Evolutionary conservation across 2,113 vertebrate species (phyloP).

Genomic region (Sceloporus undulatus): DNA sequence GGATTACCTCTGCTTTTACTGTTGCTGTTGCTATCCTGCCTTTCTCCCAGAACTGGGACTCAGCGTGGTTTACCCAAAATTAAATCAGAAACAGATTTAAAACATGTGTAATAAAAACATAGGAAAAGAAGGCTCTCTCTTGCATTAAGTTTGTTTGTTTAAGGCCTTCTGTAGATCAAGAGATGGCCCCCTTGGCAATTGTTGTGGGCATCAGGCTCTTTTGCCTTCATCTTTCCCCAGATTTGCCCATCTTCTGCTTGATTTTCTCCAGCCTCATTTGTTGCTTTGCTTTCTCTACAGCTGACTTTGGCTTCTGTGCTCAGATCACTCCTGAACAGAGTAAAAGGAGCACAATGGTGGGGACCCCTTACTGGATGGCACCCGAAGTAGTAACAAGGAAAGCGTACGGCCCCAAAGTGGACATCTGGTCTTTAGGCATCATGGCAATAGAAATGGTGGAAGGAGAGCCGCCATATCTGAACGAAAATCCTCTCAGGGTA

Average conservation of each 20-base stretch:
- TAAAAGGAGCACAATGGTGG: constrained; percentile 99
- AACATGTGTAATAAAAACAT: no score
- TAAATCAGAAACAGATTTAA: no score
- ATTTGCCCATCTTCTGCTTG: background rate
- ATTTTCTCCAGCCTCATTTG: constrained; percentile 22
- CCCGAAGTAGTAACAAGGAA: constrained; percentile 98
- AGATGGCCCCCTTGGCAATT: no score
- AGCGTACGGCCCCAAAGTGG: constrained; percentile 97
- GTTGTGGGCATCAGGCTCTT: background rate
- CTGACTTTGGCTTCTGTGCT: constrained; percentile 99
- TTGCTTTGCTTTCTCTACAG: constrained; percentile 75
- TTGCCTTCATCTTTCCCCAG: background rate
- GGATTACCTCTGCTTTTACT: background rate
- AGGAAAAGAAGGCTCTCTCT: no score
- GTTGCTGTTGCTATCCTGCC: background rate
- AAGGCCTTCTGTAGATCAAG: no score
- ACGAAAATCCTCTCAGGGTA: constrained; percentile 99
- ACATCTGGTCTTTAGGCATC: constrained; percentile 98
- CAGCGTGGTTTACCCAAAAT: no score
- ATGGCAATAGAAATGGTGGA: constrained; percentile 99
- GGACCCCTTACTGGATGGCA: constrained; percentile 99
- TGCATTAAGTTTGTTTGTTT: no score
- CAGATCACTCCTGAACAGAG: constrained; percentile 99
- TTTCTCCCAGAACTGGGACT: no score
- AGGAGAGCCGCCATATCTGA: constrained; percentile 98